These are phyloP conservation scores for Muscicapa striata DNA, from an alignment of 2,797 vertebrate genomes.

Conservation along the genomic window DNA sequence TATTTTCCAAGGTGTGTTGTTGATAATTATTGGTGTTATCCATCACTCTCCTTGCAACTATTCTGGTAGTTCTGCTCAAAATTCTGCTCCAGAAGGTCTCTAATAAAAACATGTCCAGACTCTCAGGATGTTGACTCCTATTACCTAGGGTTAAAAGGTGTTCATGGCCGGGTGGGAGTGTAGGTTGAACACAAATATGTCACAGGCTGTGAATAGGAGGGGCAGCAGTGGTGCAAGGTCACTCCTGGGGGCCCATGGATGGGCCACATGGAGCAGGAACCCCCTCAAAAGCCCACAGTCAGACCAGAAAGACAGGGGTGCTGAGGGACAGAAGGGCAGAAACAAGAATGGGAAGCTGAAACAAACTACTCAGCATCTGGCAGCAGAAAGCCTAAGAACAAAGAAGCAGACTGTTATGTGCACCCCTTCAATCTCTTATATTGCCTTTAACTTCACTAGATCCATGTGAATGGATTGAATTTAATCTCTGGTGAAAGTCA, in stretches of 20 bases:
- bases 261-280: accelerated
- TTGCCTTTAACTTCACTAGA: neutral
- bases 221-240: neutral
- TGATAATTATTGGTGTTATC: neutral
- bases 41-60: neutral
- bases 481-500: neutral
- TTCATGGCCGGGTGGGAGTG: neutral
- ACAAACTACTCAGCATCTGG: neutral
- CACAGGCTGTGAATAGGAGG: neutral
- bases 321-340: neutral
- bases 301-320: neutral
- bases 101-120: neutral
- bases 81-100: neutral
- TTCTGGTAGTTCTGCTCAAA: neutral
- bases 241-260: accelerated
- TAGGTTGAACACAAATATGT: neutral
- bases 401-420: neutral
- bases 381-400: neutral
- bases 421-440: accelerated
- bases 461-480: neutral
- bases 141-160: neutral
- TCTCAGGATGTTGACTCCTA: neutral
- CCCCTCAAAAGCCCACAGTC: neutral
- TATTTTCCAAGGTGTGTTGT: neutral
- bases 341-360: neutral